Conservation (phyloP, 1,140 invertebrate species). For the Rhynchophorus ferrugineus region DNA sequence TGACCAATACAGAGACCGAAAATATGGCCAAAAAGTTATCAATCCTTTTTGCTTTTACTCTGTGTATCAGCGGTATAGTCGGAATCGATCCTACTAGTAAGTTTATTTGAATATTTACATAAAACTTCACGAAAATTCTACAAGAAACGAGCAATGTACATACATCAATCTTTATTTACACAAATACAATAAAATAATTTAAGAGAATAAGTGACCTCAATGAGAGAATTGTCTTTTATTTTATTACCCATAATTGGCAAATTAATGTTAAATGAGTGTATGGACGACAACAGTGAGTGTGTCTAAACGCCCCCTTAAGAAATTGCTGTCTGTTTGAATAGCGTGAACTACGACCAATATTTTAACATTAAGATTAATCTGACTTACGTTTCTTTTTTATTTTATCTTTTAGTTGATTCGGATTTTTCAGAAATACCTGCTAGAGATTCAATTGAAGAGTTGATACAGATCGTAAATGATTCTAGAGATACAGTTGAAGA, state of each 20-base stretch:
- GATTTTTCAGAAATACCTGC: too few species aligned
- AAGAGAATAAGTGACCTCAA: conserved; percentile 3
- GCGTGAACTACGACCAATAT: too few species aligned
- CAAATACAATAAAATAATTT: conserved; percentile 5
- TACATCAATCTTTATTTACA: conserved; percentile 14
- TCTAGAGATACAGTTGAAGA: neutral
- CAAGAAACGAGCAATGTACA: too few species aligned
- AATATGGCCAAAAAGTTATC: conserved; percentile 9
- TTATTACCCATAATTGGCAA: conserved; percentile 14
- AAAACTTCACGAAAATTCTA: too few species aligned
- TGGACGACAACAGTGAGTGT: conserved; percentile 1
- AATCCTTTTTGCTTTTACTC: conserved; percentile 6
- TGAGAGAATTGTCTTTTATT: conserved; percentile 13
- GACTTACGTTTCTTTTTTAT: too few species aligned
- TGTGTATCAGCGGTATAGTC: conserved; percentile 2
- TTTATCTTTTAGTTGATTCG: conserved; percentile 3
- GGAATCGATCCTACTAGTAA: conserved; percentile 16
- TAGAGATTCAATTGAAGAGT: too few species aligned
- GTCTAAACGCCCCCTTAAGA: conserved; percentile 7
- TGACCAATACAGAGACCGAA: too few species aligned
- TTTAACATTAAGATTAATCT: too few species aligned
- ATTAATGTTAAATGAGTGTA: conserved; percentile 2
- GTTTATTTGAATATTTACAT: too few species aligned
- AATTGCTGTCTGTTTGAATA: too few species aligned
- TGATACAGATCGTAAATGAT: too few species aligned